phyloP scores from a whole-genome alignment of 2,888 invertebrate genomes.

The Digitonthophagus gazella region DNA sequence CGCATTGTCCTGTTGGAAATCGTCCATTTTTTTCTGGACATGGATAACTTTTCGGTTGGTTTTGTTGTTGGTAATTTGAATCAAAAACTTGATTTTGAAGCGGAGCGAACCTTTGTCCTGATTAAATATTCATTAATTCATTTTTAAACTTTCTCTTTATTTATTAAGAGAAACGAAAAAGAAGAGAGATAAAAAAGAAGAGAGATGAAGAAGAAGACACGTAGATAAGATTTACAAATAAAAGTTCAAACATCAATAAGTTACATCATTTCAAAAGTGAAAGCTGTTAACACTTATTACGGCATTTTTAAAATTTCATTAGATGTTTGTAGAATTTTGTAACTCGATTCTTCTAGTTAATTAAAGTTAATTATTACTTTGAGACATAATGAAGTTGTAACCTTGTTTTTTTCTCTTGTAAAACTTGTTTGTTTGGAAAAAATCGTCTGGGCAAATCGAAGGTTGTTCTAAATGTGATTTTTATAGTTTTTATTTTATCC shows the following conservation, averaged over 20 bases:
- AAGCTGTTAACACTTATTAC: background rate
- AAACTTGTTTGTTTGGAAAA: too few relatives aligned
- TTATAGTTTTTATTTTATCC: too few relatives aligned
- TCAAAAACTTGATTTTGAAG: background rate
- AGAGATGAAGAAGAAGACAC: too few relatives aligned
- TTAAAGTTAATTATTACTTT: background rate
- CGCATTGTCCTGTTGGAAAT: slow-evolving; percentile 69
- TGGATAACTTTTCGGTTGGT: background rate
- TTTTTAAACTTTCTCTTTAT: background rate
- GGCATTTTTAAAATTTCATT: background rate
- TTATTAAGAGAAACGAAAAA: background rate
- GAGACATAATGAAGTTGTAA: background rate
- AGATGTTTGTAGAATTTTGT: background rate
- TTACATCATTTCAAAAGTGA: background rate
- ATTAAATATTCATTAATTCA: background rate
- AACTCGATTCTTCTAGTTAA: background rate
- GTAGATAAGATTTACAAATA: too few relatives aligned
- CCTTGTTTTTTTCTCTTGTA: background rate
- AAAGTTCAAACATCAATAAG: too few relatives aligned
- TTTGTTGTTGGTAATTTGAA: slow-evolving; percentile 2
- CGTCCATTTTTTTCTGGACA: slow-evolving; percentile 71
- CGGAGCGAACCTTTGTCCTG: slow-evolving; percentile 20
- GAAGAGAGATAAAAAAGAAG: too few relatives aligned
- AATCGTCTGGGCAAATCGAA: background rate
- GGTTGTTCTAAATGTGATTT: too few relatives aligned